phyloP scores from a whole-genome alignment of 2,888 invertebrate species.

The Coleophora flavipennella region DNA sequence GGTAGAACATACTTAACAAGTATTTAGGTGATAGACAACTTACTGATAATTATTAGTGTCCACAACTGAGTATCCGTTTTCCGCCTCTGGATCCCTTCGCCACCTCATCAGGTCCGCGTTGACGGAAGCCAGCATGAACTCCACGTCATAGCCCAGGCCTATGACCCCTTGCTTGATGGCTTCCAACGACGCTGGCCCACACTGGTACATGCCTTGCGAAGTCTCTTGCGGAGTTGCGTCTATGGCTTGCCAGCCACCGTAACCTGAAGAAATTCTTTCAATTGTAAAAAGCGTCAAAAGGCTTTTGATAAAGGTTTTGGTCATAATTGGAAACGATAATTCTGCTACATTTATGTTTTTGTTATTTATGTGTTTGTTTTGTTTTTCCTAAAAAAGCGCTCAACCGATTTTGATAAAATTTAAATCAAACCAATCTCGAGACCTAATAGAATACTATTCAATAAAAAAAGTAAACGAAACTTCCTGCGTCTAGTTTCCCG shows the following conservation, averaged over 20 bases:
- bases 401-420: too few species aligned
- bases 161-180: constrained; percentile 85
- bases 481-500: too few species aligned
- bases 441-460: too few species aligned
- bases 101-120: constrained; percentile 88
- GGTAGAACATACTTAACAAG: too few species aligned
- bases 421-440: too few species aligned
- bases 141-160: constrained; percentile 81
- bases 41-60: constrained; percentile 83
- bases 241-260: constrained; percentile 92
- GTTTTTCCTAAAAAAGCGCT: too few species aligned
- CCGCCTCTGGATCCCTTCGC: constrained; percentile 77
- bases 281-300: too few species aligned
- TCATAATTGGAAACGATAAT: too few species aligned
- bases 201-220: constrained; percentile 80
- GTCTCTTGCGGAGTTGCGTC: constrained; percentile 90
- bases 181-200: constrained; percentile 85
- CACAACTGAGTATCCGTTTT: constrained; percentile 77
- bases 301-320: too few species aligned
- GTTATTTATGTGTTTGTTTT: too few species aligned
- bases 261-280: constrained; percentile 71
- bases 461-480: too few species aligned
- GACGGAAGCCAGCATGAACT: constrained; percentile 85
- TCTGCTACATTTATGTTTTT: too few species aligned
- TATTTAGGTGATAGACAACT: constrained; percentile 27